Evolutionary conservation across 2,888 invertebrate genomes (phyloP), one percentile per base, ranked within the genome.

Genomic region (Netelia virgata): DNA sequence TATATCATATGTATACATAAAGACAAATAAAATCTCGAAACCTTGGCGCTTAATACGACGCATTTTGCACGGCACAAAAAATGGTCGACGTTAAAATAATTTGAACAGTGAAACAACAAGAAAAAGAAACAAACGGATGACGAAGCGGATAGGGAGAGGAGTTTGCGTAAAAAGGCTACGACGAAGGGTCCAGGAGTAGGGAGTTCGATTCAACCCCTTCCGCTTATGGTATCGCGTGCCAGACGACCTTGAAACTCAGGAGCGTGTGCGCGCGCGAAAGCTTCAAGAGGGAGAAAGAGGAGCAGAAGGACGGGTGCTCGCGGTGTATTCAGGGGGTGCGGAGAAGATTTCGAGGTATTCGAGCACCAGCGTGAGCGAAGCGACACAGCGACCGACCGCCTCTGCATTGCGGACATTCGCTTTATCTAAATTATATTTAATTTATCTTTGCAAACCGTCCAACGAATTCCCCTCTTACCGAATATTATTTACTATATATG

Each of bases 341-440:
- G 81, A 57, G 70, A 78, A 78, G 69, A 74, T 74, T 50, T 63
- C 75, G 82, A 78, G 72, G 63, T 53, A 81, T 23, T n/a, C n/a
- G n/a, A 57, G 75, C 68, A 64, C 16, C 28, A 28, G 28, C 28
- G 28, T 2, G 5, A 28, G 28, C 28, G 28, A 5, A 28, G 5
- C 28, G 28, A 28, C 55, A 55, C 66, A 68, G 50, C 69, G 50
- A 69, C 28, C 57, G 72, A 72, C 74, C 70, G 82, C 78, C 78
- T 82, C 84, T 79, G 84, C 84, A 84, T 84, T 84, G 84, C 84
- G 84, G 84, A 84, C 82, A 72, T 84, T 84, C 70, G 78, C 66
- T 74, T 72, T 70, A 66, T 50, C 72, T n/a, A n/a, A n/a, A n/a
- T n/a, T n/a, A 76, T 72, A 66, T 78, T 76, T 66, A 61, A 72